A percentile compares a stretch with the other conserved stretches of the same genome.
Conservation (phyloP, 2,113 vertebrate genomes). For the Plotosus lineatus region DNA sequence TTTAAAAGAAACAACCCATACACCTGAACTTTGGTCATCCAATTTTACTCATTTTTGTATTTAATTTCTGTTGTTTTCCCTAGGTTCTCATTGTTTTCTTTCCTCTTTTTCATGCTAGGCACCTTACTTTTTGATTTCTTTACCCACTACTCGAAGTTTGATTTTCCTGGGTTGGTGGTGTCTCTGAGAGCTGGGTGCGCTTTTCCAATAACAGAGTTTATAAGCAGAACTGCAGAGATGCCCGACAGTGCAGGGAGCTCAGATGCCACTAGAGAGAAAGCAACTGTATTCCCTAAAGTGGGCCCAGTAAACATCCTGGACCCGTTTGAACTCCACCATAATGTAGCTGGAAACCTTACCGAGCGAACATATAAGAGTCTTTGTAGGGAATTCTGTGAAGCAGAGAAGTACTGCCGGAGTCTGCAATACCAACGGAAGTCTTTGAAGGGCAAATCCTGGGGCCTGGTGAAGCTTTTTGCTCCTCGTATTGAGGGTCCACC, state of each 20-base stretch:
- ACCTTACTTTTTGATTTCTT: conserved; percentile 85
- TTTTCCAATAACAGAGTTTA: conserved; percentile 67
- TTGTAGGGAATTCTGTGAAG: conserved; percentile 74
- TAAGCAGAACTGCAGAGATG: conserved; percentile 43
- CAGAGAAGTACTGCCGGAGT: conserved; percentile 85
- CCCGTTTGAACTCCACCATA: conserved; percentile 89
- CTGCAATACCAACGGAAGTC: conserved; percentile 82
- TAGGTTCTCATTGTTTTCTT: neutral
- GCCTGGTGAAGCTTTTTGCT: conserved; percentile 77
- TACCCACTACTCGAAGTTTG: conserved; percentile 76
- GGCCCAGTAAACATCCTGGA: conserved; percentile 87
- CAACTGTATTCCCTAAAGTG: conserved; percentile 54
- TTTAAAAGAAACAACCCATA: neutral
- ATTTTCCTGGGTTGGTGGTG: conserved; percentile 76
- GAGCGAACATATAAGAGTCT: conserved; percentile 74
- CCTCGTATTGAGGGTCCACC: conserved; percentile 59
- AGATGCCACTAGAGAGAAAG: conserved; percentile 1
- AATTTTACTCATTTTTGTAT: neutral
- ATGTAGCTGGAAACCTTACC: conserved; percentile 85
- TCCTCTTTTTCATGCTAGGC: conserved; percentile 60
- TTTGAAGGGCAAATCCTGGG: conserved; percentile 82
- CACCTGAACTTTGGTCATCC: too few species aligned
- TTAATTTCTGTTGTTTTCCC: neutral
- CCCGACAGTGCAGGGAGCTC: conserved; percentile 11
- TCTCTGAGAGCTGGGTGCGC: conserved; percentile 75